Conservation (phyloP, 2,113 vertebrate genomes). For the Brachyistius frenatus region DNA sequence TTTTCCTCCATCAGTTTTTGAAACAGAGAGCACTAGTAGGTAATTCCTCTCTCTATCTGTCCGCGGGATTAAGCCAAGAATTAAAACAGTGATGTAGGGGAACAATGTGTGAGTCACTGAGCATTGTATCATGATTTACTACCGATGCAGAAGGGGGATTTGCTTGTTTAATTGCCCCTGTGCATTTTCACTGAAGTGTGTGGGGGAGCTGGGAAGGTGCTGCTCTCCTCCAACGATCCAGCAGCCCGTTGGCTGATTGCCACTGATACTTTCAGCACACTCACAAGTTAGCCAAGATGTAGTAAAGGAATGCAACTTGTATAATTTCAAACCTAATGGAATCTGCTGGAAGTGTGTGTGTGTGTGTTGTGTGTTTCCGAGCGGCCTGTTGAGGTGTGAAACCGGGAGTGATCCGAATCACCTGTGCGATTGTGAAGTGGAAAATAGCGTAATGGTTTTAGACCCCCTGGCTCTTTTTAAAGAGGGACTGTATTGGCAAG, state of each 20-base stretch:
- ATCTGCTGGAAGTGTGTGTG: too few species aligned
- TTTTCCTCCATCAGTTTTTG: too few species aligned
- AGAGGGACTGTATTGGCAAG: constrained; percentile 16
- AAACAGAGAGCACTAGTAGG: too few species aligned
- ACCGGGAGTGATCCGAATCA: constrained; percentile 26
- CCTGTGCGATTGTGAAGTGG: constrained; percentile 36
- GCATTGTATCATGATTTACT: constrained; percentile 42
- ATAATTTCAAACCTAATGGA: too few species aligned
- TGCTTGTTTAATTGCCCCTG: constrained; percentile 51
- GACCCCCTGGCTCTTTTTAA: constrained; percentile 37
- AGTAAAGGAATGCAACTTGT: too few species aligned
- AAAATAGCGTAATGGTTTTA: constrained; percentile 50
- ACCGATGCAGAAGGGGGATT: constrained; percentile 18
- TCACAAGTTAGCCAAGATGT: too few species aligned
- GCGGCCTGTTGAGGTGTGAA: constrained; percentile 22
- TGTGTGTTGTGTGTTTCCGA: not conserved
- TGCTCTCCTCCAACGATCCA: too few species aligned
- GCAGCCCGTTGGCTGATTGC: too few species aligned
- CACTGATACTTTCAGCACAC: too few species aligned
- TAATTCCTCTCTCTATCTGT: not conserved
- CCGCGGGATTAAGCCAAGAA: not conserved
- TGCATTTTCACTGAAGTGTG: constrained; percentile 47
- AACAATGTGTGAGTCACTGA: not conserved
- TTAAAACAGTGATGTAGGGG: not conserved
- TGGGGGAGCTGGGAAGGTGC: not conserved